Conservation (phyloP, 2,113 vertebrate genomes). For the Trachemys scripta region DNA sequence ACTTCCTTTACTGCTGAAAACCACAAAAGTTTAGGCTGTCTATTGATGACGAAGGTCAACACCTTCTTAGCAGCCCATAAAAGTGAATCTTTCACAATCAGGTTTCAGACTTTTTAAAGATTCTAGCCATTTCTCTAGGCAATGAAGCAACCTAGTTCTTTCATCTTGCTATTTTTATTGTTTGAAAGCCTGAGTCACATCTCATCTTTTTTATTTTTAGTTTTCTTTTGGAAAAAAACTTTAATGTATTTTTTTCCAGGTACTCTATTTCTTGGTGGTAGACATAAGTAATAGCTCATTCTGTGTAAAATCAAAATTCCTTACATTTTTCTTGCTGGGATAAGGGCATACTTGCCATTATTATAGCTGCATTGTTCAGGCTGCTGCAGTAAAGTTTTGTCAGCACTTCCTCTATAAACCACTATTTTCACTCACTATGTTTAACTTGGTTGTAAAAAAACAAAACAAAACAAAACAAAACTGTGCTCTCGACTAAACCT, state of each 20-base stretch:
- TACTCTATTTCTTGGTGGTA: slow-evolving; percentile 65
- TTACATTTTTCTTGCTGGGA: slow-evolving; percentile 63
- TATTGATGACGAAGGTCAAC: slow-evolving; percentile 75
- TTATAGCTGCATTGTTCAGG: slow-evolving; percentile 58
- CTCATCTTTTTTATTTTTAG: slow-evolving; percentile 73
- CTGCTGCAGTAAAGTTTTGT: slow-evolving; percentile 61
- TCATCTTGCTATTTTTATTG: slow-evolving; percentile 67
- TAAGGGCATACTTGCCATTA: slow-evolving; percentile 58
- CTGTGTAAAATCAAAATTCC: slow-evolving; percentile 60
- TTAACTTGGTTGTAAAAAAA: slow-evolving; percentile 32
- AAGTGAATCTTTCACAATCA: slow-evolving; percentile 58
- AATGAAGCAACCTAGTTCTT: slow-evolving; percentile 69
- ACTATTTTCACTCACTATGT: slow-evolving; percentile 40
- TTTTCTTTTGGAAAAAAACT: slow-evolving; percentile 49
- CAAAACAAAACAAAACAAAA: slow-evolving; percentile 1
- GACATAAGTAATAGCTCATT: slow-evolving; percentile 69
- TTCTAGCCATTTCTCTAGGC: slow-evolving; percentile 67
- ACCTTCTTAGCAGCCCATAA: slow-evolving; percentile 69
- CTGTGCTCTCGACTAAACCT: slow-evolving; percentile 19
- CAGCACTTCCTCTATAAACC: slow-evolving; percentile 50
- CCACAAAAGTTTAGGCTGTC: slow-evolving; percentile 66
- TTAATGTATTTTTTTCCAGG: slow-evolving; percentile 56
- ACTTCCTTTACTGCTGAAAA: slow-evolving; percentile 60
- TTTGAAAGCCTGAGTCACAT: slow-evolving; percentile 71
- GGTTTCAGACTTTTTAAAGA: slow-evolving; percentile 63